These are phyloP conservation scores for Zeuzera pyrina DNA, from an alignment of 2,888 invertebrate species.

Conservation along the genomic window DNA sequence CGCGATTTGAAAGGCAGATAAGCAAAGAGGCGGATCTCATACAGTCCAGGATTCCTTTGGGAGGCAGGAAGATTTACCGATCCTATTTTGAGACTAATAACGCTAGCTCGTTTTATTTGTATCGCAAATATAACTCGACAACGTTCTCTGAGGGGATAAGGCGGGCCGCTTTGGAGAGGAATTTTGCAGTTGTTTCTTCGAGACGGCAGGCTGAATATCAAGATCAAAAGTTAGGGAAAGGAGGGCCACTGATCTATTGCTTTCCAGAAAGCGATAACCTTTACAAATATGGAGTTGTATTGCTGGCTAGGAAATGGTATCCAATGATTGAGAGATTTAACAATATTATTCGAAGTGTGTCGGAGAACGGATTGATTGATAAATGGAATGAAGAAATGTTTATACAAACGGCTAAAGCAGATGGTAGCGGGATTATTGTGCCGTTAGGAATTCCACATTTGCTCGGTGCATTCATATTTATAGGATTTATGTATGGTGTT, in stretches of 20 bases:
- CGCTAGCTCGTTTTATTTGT: constrained; percentile 61
- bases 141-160: constrained; percentile 53
- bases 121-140: constrained; percentile 57
- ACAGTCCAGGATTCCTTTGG: constrained; percentile 51
- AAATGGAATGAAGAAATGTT: constrained; percentile 64
- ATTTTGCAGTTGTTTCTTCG: constrained; percentile 61
- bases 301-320: constrained; percentile 59
- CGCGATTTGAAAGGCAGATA: constrained; percentile 66
- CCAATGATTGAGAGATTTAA: constrained; percentile 58
- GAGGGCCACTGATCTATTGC: constrained; percentile 53
- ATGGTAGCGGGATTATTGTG: constrained; percentile 37
- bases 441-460: constrained; percentile 55
- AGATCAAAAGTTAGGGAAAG: constrained; percentile 57
- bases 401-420: constrained; percentile 32
- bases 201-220: constrained; percentile 59
- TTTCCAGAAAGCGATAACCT: constrained; percentile 58
- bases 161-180: constrained; percentile 43
- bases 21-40: constrained; percentile 56
- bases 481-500: constrained; percentile 49
- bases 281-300: constrained; percentile 65
- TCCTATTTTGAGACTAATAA: constrained; percentile 66
- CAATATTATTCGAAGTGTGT: constrained; percentile 57
- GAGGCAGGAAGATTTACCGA: constrained; percentile 64
- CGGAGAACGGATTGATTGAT: constrained; percentile 62
- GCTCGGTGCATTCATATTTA: constrained; percentile 61